Percentiles rank a stretch among this genome's conserved stretches.
Conservation (phyloP, 2,797 vertebrate genomes). For the Platyrinchus mystaceus region DNA sequence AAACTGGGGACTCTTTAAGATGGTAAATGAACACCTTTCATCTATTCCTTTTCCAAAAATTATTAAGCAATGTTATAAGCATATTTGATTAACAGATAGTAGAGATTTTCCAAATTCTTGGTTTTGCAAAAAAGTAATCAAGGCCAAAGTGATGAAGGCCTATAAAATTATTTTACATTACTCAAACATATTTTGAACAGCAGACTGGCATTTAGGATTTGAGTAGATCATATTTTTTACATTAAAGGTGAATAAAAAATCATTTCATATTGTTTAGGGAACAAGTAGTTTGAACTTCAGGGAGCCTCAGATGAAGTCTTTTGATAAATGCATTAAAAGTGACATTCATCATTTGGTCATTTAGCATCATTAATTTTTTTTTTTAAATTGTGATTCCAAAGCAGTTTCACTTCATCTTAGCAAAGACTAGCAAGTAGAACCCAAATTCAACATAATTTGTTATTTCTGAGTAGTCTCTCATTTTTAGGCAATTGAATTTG, state of each 20-base stretch:
- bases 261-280: neutral
- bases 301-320: neutral
- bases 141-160: neutral
- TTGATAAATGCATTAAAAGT: neutral
- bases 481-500: neutral
- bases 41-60: neutral
- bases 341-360: neutral
- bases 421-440: neutral
- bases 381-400: neutral
- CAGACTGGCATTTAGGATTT: neutral
- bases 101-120: neutral
- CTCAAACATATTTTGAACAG: neutral
- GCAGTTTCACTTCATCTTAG: neutral
- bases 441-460: neutral
- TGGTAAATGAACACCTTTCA: neutral
- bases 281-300: neutral
- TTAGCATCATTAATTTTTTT: neutral
- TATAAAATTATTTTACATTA: neutral
- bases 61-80: neutral
- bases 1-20: neutral
- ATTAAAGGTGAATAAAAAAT: neutral
- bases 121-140: neutral
- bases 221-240: neutral
- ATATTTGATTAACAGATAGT: neutral
- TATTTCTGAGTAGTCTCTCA: neutral